These are phyloP conservation scores for Ciconia maguari DNA, from an alignment of 2,113 vertebrate genomes.

Conservation along the genomic window DNA sequence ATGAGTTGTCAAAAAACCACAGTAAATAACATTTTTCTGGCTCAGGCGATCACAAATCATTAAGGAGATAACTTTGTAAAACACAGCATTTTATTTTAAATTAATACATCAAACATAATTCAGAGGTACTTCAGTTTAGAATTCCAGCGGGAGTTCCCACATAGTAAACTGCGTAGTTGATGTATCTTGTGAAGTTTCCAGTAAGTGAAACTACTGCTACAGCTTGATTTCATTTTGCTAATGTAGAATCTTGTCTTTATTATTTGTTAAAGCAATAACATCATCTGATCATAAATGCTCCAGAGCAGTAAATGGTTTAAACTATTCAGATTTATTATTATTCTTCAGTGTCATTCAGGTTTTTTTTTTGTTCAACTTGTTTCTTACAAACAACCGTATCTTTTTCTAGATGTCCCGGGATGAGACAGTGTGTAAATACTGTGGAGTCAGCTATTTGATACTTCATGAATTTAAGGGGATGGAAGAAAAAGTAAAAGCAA, in stretches of 20 bases:
- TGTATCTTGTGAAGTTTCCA: not conserved
- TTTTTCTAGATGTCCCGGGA: constrained; percentile 76
- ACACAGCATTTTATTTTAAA: not conserved
- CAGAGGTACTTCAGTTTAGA: not conserved
- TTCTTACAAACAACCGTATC: not conserved
- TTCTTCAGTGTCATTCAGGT: not conserved
- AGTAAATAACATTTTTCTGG: not conserved
- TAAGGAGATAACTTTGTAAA: not conserved
- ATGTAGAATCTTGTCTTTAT: not conserved
- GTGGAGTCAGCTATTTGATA: constrained; percentile 90
- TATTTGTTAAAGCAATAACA: not conserved
- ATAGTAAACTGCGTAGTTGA: not conserved
- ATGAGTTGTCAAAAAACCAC: not conserved
- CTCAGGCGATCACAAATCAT: not conserved
- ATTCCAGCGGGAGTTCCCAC: not conserved
- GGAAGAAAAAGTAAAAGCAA: constrained; percentile 77
- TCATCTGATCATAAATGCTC: not conserved
- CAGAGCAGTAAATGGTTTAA: not conserved
- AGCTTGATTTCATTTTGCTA: not conserved
- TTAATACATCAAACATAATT: not conserved
- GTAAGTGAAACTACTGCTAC: not conserved
- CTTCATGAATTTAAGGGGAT: constrained; percentile 88
- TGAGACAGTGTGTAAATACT: constrained; percentile 87
- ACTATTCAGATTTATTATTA: not conserved
- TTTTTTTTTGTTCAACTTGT: not conserved